Percentiles rank a stretch among this genome's conserved stretches.
Evolutionary conservation across 2,113 vertebrate species (phyloP).

Genomic region (Xiphophorus couchianus): DNA sequence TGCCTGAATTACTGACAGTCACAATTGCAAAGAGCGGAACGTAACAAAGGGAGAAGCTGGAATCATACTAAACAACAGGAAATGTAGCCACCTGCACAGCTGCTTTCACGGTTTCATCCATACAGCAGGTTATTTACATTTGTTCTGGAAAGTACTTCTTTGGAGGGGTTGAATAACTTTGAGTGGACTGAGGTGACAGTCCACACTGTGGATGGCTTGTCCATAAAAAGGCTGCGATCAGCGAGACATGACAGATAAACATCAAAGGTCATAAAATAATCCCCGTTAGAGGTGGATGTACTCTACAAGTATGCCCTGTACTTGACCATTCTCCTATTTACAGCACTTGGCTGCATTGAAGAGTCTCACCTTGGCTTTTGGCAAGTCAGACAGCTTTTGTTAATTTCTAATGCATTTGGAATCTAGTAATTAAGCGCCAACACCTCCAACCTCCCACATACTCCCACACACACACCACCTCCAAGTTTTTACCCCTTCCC

Average conservation of each 20-base stretch:
- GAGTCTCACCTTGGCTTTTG: slow-evolving; percentile 76
- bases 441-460: slow-evolving; percentile 1
- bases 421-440: slow-evolving; percentile 78
- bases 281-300: slow-evolving; percentile 46
- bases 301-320: slow-evolving; percentile 26
- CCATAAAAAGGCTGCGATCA: slow-evolving; percentile 54
- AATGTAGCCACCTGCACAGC: slow-evolving; percentile 19
- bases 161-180: slow-evolving; percentile 40
- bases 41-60: slow-evolving; percentile 31
- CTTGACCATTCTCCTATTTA: slow-evolving; percentile 49
- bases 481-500: slow-evolving; percentile 8
- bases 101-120: slow-evolving; percentile 7
- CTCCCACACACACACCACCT: neutral
- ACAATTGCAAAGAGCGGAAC: slow-evolving; percentile 27
- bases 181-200: slow-evolving; percentile 25
- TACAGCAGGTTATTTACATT: slow-evolving; percentile 59
- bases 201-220: slow-evolving; percentile 4
- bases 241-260: slow-evolving; percentile 62
- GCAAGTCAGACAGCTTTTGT: slow-evolving; percentile 73
- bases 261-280: slow-evolving; percentile 69
- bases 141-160: slow-evolving; percentile 61
- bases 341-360: slow-evolving; percentile 34
- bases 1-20: slow-evolving; percentile 47
- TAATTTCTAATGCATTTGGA: slow-evolving; percentile 81
- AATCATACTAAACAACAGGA: slow-evolving; percentile 29